Conservation (phyloP, 2,113 vertebrate genomes). For the Seriola aureovittata region DNA sequence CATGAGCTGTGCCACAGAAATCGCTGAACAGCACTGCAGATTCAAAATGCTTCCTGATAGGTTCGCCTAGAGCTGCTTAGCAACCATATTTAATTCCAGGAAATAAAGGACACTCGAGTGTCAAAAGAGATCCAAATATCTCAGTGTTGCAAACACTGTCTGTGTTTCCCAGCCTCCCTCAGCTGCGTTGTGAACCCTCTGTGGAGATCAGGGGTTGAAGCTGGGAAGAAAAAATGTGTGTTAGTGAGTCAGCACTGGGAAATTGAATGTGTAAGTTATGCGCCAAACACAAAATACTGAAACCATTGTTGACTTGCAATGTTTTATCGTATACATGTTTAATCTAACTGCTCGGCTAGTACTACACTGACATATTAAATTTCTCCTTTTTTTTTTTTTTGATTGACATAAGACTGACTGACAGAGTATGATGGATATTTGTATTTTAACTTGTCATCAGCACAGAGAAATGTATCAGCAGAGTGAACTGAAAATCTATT, state of each 20-base stretch:
- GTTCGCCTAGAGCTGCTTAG: constrained; percentile 47
- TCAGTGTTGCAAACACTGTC: constrained; percentile 20
- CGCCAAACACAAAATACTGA: constrained; percentile 19
- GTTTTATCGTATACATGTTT: constrained; percentile 1
- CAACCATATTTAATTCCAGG: constrained; percentile 51
- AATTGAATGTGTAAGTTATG: constrained; percentile 2
- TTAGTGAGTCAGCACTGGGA: not conserved
- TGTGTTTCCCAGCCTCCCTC: constrained; percentile 18
- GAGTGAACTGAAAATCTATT: not conserved
- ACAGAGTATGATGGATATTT: not conserved
- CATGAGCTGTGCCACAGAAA: constrained; percentile 51
- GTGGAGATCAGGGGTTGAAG: not conserved
- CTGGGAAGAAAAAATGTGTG: not conserved
- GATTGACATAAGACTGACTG: constrained; percentile 29
- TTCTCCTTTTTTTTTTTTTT: constrained; percentile 21
- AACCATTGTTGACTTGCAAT: constrained; percentile 4
- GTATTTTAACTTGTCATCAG: not conserved
- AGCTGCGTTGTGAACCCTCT: constrained; percentile 1
- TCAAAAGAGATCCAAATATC: constrained; percentile 41
- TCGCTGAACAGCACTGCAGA: constrained; percentile 16
- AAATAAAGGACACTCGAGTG: constrained; percentile 36
- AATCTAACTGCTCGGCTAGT: constrained; percentile 20
- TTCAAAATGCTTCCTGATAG: constrained; percentile 35
- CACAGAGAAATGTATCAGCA: not conserved
- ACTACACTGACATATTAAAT: constrained; percentile 44